Conservation (phyloP, 92 coral and sea anemone genomes). For the Hydrozoanthus gracilis region DNA sequence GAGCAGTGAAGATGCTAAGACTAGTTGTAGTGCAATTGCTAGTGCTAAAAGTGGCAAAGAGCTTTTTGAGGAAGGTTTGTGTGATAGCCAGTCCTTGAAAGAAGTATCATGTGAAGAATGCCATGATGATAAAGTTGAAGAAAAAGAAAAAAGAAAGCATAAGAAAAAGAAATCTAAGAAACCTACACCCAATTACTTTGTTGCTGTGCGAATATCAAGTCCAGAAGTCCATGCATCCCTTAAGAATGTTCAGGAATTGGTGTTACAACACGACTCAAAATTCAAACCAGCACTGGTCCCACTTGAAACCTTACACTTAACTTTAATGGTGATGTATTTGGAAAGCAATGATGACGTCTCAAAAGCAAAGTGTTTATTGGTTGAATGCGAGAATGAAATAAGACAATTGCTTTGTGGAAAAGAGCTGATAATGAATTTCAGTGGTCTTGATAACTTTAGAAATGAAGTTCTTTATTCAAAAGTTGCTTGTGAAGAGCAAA, state of each 20-base stretch:
- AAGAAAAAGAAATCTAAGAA: slow-evolving; percentile 49
- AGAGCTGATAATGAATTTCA: slow-evolving; percentile 60
- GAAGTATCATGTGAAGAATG: neutral
- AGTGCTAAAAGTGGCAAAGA: too few species aligned
- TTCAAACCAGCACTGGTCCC: slow-evolving; percentile 86
- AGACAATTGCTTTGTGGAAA: slow-evolving; percentile 42
- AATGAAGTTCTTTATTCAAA: slow-evolving; percentile 89
- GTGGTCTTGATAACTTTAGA: slow-evolving; percentile 85
- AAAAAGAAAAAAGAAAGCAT: neutral
- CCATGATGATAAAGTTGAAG: neutral
- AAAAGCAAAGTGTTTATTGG: slow-evolving; percentile 74
- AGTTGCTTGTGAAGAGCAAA: slow-evolving; percentile 63
- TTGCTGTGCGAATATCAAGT: slow-evolving; percentile 87
- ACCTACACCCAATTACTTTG: slow-evolving; percentile 82
- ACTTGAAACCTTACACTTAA: slow-evolving; percentile 79
- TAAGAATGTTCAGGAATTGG: slow-evolving; percentile 78
- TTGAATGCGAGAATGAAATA: slow-evolving; percentile 62
- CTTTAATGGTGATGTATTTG: slow-evolving; percentile 90
- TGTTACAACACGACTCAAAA: slow-evolving; percentile 63
- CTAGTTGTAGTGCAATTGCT: too few species aligned
- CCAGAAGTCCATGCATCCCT: slow-evolving; percentile 77
- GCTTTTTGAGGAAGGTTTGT: too few species aligned
- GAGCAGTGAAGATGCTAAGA: slow-evolving; percentile 31
- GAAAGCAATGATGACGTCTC: slow-evolving; percentile 58
- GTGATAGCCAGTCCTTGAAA: too few species aligned